These are phyloP conservation scores for Hoplostethus mediterraneus DNA, from an alignment of 2,797 vertebrate species.

Conservation along the genomic window DNA sequence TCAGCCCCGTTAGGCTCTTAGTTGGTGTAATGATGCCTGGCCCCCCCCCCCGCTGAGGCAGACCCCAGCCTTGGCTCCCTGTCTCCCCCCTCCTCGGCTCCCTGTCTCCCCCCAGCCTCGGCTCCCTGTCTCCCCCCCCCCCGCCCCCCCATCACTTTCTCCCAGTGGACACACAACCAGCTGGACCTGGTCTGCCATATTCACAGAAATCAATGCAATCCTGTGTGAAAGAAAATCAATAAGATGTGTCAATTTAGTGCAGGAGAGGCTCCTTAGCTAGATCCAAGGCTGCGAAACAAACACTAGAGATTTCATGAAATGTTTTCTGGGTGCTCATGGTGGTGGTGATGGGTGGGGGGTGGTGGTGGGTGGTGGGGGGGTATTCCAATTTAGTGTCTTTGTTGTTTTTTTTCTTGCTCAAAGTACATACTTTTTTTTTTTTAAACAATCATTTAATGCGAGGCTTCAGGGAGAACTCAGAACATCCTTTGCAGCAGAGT, in stretches of 20 bases:
- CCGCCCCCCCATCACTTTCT: too few species aligned
- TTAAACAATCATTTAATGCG: slow-evolving; percentile 63
- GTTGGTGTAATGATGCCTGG: slow-evolving; percentile 86
- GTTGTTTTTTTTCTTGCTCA: slow-evolving; percentile 71
- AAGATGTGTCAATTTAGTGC: slow-evolving; percentile 95
- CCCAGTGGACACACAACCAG: slow-evolving; percentile 87
- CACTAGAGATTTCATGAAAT: slow-evolving; percentile 87
- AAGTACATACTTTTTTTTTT: too few species aligned
- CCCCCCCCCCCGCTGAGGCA: slow-evolving; percentile 86
- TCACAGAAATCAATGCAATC: slow-evolving; percentile 95
- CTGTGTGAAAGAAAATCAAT: slow-evolving; percentile 99
- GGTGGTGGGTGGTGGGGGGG: slow-evolving; percentile 19
- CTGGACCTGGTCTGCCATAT: slow-evolving; percentile 93
- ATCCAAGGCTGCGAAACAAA: slow-evolving; percentile 87
- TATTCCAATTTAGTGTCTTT: slow-evolving; percentile 70
- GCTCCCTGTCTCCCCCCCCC: slow-evolving; percentile 85
- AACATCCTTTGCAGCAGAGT: slow-evolving; percentile 24
- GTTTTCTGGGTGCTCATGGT: slow-evolving; percentile 28
- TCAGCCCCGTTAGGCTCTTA: slow-evolving; percentile 87
- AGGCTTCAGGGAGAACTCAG: slow-evolving; percentile 35
- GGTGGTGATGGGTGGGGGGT: slow-evolving; percentile 3
- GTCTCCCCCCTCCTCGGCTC: slow-evolving; percentile 86
- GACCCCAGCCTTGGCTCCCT: slow-evolving; percentile 81
- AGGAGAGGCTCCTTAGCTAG: slow-evolving; percentile 88
- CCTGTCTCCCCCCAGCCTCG: too few species aligned